Evolutionary conservation across 1,140 invertebrate species (phyloP).

Genomic region (Aradophagus sp.): DNA sequence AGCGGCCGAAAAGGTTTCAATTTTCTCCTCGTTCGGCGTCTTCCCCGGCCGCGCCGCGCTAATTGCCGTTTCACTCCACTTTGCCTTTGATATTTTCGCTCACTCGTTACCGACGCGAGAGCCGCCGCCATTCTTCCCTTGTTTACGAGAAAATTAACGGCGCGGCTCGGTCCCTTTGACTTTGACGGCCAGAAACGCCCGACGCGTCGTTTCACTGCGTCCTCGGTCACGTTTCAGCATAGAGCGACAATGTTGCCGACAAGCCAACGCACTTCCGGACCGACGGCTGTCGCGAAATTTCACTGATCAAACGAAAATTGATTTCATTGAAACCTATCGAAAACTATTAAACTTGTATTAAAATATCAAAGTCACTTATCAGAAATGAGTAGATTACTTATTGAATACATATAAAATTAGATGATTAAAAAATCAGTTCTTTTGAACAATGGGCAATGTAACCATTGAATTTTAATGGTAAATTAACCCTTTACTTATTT

Average conservation of each 20-base stretch:
- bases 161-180: constrained; percentile 26
- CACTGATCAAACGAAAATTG: no score
- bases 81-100: constrained; percentile 57
- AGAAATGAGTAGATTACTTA: no score
- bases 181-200: constrained; percentile 37
- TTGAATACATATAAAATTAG: no score
- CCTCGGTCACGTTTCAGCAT: constrained; percentile 4
- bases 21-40: constrained; percentile 48
- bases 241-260: constrained; percentile 22
- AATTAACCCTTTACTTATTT: no score
- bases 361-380: no score
- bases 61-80: constrained; percentile 53
- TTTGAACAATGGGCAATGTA: no score
- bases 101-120: constrained; percentile 41
- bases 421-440: no score
- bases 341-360: no score
- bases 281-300: no score
- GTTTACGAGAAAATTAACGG: constrained; percentile 56
- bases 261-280: neutral
- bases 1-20: constrained; percentile 56
- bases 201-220: constrained; percentile 34
- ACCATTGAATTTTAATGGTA: no score
- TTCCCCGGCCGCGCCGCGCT: constrained; percentile 32
- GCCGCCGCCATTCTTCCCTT: constrained; percentile 49
- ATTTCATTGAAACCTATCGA: no score